A percentile compares a stretch with the other conserved stretches of the same genome.
Evolutionary conservation across 2,888 invertebrate species (phyloP).

Genomic region (Eremobia ochroleuca): DNA sequence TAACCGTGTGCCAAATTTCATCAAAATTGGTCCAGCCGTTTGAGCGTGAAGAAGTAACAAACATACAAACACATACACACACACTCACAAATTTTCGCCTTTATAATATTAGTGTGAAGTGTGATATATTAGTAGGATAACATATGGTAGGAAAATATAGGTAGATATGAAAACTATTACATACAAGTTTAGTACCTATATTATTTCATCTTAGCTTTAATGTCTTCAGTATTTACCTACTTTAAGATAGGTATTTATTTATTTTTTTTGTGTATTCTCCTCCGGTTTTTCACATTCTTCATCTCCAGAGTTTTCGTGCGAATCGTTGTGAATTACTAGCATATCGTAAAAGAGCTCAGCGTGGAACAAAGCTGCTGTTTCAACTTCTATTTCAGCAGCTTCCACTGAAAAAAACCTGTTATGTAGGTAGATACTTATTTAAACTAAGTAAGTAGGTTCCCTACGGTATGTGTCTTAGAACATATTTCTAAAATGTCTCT

Average conservation of each 20-base stretch:
- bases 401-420: slow-evolving; percentile 68
- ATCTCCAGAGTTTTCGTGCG: slow-evolving; percentile 49
- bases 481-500: background rate
- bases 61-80: no score
- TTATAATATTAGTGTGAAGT: no score
- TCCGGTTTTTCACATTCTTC: slow-evolving; percentile 24
- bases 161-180: background rate
- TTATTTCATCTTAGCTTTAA: background rate
- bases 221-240: background rate
- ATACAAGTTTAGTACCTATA: background rate
- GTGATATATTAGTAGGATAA: no score
- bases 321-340: slow-evolving; percentile 65
- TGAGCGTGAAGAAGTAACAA: no score
- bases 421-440: background rate
- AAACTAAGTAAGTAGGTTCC: background rate
- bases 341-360: slow-evolving; percentile 78
- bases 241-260: background rate
- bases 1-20: no score
- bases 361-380: slow-evolving; percentile 80
- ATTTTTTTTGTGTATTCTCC: background rate
- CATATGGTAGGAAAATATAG: background rate
- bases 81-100: no score
- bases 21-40: no score
- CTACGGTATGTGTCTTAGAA: background rate
- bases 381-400: slow-evolving; percentile 82